Evolutionary conservation across 2,797 vertebrate genomes (phyloP).

Genomic region (Cynodonichthys magdalenae): DNA sequence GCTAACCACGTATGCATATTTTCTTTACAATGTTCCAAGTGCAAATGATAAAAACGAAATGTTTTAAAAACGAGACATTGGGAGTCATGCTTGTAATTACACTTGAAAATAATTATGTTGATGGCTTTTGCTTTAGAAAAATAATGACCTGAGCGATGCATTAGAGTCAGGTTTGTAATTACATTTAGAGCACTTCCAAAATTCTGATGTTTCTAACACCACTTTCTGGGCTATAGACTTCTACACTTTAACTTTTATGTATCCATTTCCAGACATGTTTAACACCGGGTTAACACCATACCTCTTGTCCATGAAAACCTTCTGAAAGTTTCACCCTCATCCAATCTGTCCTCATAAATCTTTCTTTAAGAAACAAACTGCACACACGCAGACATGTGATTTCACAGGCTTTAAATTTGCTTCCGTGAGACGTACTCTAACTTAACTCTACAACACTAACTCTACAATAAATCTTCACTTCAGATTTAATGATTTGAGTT

Average conservation of each 20-base stretch:
- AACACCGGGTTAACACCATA: constrained; percentile 27
- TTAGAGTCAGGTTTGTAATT: background rate
- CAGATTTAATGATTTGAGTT: constrained; percentile 11
- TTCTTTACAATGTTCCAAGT: too few species aligned
- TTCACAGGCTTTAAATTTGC: background rate
- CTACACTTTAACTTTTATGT: background rate
- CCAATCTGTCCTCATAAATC: constrained; percentile 65
- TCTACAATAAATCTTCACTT: background rate
- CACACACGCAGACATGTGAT: constrained; percentile 21
- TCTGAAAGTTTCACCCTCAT: constrained; percentile 48
- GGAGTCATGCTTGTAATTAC: background rate
- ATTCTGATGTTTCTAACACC: background rate
- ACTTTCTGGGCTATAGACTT: too few species aligned
- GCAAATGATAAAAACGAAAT: background rate
- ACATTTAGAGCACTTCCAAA: background rate
- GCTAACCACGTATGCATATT: too few species aligned
- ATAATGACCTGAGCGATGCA: background rate
- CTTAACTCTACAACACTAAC: background rate
- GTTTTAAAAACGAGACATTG: background rate
- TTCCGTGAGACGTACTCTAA: background rate
- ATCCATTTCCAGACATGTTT: constrained; percentile 10
- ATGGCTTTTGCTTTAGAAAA: background rate
- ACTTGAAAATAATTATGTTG: background rate
- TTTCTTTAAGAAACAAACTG: constrained; percentile 50
- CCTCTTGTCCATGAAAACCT: constrained; percentile 49